Conservation (phyloP, 2,113 vertebrate species). For the Ictalurus furcatus region DNA sequence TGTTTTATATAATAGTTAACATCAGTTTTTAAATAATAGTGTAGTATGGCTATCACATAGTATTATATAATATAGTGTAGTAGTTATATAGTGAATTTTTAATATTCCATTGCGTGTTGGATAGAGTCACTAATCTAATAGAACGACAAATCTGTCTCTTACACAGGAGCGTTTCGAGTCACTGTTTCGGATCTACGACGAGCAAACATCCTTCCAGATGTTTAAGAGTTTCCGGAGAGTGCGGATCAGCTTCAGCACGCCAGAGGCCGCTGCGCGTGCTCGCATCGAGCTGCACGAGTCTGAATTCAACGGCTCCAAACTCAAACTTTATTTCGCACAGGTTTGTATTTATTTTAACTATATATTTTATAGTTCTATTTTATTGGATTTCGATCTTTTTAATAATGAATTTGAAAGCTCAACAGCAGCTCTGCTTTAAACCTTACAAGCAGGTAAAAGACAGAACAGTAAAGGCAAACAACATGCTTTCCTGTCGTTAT, state of each 20-base stretch:
- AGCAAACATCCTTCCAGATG: slow-evolving; percentile 88
- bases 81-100: background rate
- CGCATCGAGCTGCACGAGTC: slow-evolving; percentile 93
- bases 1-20: no score
- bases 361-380: background rate
- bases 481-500: background rate
- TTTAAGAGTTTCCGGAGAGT: slow-evolving; percentile 96
- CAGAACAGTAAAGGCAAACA: background rate
- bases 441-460: background rate
- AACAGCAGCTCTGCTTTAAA: background rate
- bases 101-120: background rate
- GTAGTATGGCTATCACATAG: no score
- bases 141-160: background rate
- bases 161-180: slow-evolving; percentile 90
- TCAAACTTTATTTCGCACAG: slow-evolving; percentile 96
- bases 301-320: slow-evolving; percentile 86
- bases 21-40: no score
- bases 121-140: background rate
- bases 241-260: slow-evolving; percentile 93
- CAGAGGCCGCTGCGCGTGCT: slow-evolving; percentile 89
- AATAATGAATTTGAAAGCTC: background rate
- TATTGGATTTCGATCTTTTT: background rate
- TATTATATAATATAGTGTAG: background rate
- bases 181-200: slow-evolving; percentile 87
- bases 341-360: slow-evolving; percentile 63